A percentile compares a stretch with the other conserved stretches of the same genome.
These are phyloP conservation scores for Halcyon senegalensis DNA, from an alignment of 2,113 vertebrate species.

Conservation along the genomic window DNA sequence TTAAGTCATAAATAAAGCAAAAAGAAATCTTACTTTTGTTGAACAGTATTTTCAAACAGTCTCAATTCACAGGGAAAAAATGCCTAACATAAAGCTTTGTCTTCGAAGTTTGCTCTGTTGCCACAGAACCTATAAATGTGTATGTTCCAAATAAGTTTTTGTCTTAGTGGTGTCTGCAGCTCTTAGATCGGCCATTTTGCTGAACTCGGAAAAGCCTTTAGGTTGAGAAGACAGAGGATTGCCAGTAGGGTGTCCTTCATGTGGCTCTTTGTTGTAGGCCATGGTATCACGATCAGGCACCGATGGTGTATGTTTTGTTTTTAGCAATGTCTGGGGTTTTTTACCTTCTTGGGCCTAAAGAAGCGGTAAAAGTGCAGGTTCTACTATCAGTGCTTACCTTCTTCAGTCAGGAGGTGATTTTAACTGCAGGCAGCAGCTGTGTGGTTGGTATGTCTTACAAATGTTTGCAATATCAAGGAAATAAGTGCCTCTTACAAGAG, in stretches of 20 bases:
- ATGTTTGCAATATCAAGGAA: background rate
- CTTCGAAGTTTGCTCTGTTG: background rate
- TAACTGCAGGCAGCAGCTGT: background rate
- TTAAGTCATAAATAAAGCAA: background rate
- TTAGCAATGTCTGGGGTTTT: background rate
- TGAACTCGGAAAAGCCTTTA: background rate
- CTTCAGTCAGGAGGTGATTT: background rate
- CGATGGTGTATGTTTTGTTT: background rate
- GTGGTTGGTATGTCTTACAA: background rate
- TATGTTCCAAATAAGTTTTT: background rate
- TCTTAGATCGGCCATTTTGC: background rate
- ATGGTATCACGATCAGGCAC: background rate
- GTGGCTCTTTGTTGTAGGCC: background rate
- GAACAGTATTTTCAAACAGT: background rate
- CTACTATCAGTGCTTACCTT: background rate
- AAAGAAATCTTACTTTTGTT: background rate
- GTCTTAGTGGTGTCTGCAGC: background rate
- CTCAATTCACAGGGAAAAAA: background rate
- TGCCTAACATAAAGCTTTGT: background rate
- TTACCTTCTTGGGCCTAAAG: background rate
- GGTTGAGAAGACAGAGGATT: background rate
- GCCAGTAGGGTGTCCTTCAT: background rate
- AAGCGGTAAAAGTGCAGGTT: background rate
- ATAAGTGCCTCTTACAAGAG: accelerated
- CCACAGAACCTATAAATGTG: background rate